These are phyloP conservation scores for Ichneumon xanthorius DNA, from an alignment of 2,888 invertebrate genomes.

Conservation along the genomic window DNA sequence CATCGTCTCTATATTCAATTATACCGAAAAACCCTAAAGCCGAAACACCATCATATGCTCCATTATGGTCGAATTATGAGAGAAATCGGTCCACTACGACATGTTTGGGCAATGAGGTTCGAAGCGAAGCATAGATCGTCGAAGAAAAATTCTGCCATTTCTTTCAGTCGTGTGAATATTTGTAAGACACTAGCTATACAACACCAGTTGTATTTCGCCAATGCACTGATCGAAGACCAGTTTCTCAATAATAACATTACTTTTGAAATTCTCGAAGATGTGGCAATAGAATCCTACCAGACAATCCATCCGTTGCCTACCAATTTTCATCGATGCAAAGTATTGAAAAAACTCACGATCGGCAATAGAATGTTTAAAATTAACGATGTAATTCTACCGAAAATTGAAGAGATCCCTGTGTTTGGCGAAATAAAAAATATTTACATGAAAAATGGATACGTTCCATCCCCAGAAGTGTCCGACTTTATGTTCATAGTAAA, in stretches of 20 bases:
- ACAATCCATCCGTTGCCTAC: neutral
- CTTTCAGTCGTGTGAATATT: slow-evolving; percentile 55
- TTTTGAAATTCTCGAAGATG: slow-evolving; percentile 12
- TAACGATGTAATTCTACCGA: slow-evolving; percentile 1
- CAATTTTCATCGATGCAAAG: neutral
- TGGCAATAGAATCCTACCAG: neutral
- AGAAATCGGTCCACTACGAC: slow-evolving; percentile 63
- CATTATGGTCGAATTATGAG: slow-evolving; percentile 66
- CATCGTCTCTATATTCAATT: slow-evolving; percentile 57
- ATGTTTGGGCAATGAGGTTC: slow-evolving; percentile 66
- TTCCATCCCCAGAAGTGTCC: slow-evolving; percentile 6
- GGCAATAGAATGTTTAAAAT: slow-evolving; percentile 7
- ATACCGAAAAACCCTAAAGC: no score
- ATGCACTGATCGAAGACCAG: slow-evolving; percentile 27
- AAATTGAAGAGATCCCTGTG: slow-evolving; percentile 1
- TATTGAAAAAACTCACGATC: neutral
- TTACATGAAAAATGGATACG: neutral
- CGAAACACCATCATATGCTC: no score
- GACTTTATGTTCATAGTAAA: slow-evolving; percentile 23
- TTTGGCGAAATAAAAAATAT: slow-evolving; percentile 15
- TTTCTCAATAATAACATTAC: slow-evolving; percentile 7
- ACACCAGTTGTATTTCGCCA: slow-evolving; percentile 49
- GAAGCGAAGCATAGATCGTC: slow-evolving; percentile 66
- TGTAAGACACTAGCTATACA: slow-evolving; percentile 54
- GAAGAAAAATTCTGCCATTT: slow-evolving; percentile 53